Evolutionary conservation across 53 echinoderm and acorn worm genomes (phyloP).

Genomic region (Echinometra lucunter): DNA sequence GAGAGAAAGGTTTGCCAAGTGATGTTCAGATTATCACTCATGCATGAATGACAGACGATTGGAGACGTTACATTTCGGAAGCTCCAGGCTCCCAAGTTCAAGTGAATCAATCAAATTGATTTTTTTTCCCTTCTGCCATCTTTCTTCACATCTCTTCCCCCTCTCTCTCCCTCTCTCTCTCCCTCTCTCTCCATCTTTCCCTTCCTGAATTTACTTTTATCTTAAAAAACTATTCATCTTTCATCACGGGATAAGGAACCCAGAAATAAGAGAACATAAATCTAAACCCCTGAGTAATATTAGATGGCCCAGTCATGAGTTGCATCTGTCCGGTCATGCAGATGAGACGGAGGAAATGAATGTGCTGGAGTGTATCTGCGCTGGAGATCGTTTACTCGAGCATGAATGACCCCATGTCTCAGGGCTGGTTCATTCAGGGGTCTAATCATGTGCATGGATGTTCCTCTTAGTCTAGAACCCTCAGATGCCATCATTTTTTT

Average conservation of each 20-base stretch:
- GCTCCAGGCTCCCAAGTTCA: conserved; percentile 21
- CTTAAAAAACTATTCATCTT: background rate
- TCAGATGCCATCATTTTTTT: background rate
- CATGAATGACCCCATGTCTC: conserved; percentile 11
- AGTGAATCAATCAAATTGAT: conserved; percentile 26
- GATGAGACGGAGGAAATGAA: background rate
- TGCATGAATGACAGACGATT: conserved; percentile 35
- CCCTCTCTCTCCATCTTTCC: background rate
- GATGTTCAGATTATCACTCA: conserved; percentile 28
- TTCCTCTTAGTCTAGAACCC: conserved; percentile 8
- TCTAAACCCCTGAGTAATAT: conserved; percentile 10
- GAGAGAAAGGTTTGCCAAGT: background rate
- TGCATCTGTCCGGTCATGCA: conserved; percentile 29
- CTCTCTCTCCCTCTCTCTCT: background rate
- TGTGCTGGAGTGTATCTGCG: conserved; percentile 7
- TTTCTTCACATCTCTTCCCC: background rate
- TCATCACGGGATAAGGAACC: background rate
- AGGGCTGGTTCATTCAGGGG: conserved; percentile 28
- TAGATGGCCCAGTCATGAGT: background rate
- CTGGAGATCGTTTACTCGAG: background rate
- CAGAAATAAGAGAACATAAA: background rate
- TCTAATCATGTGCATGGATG: conserved; percentile 1
- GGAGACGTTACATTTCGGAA: background rate
- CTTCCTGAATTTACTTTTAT: background rate
- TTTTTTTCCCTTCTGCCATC: background rate